phyloP scores from a whole-genome alignment of 1,140 invertebrate species.

The Hycleus cichorii region DNA sequence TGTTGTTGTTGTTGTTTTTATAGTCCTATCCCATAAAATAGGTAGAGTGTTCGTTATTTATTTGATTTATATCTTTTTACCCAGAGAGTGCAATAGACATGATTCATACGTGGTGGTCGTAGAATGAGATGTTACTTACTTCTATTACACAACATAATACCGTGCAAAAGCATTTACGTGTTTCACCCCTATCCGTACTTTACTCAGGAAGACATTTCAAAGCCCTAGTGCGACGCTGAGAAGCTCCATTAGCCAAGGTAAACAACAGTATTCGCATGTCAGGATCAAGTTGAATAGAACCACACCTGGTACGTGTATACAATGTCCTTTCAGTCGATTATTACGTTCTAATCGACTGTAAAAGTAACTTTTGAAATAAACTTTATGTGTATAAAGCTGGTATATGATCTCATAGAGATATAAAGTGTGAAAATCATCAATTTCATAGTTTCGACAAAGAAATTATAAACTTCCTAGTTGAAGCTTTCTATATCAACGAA shows the following conservation, averaged over 20 bases:
- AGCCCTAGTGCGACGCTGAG: constrained; percentile 6
- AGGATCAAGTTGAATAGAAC: constrained; percentile 15
- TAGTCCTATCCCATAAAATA: too few species aligned
- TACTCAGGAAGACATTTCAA: constrained; percentile 12
- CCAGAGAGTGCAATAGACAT: constrained; percentile 2
- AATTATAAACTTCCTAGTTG: constrained; percentile 7
- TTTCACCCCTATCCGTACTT: constrained; percentile 16
- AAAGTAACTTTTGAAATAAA: neutral
- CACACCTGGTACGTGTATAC: neutral
- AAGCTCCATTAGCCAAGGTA: constrained; percentile 20
- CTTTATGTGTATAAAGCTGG: neutral
- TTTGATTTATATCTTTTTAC: constrained; percentile 12
- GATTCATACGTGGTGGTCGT: constrained; percentile 11
- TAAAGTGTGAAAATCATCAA: constrained; percentile 8
- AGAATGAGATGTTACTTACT: constrained; percentile 17
- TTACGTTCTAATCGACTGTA: constrained; percentile 5
- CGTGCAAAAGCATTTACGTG: constrained; percentile 19
- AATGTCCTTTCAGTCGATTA: neutral
- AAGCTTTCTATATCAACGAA: neutral
- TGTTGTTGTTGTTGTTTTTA: too few species aligned
- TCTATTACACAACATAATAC: constrained; percentile 11
- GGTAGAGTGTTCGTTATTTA: neutral
- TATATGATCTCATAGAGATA: neutral
- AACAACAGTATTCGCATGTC: constrained; percentile 14
- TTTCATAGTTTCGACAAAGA: constrained; percentile 8